Base-by-base conservation (phyloP, 2,888 invertebrate species). In the Xylophagus ater region DNA sequence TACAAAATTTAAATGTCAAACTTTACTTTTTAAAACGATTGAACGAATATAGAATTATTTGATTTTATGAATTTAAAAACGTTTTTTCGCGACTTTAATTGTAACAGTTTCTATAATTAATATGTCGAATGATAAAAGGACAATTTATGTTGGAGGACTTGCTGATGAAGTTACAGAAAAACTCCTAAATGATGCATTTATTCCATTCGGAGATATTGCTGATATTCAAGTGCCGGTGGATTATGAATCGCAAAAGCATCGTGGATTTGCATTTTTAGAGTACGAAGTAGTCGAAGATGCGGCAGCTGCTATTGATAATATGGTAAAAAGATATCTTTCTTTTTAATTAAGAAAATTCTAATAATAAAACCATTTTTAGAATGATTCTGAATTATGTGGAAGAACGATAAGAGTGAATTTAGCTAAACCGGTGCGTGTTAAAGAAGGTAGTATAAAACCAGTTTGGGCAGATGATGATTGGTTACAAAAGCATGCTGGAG, bases 391-490 rank as follows among this genome's bases (percentile, higher is more conserved):
- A 65, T 69, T 99, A 25, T 97, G 90, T 71, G 98, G 98, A 0
- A 74, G 93, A 47, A 96, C 96, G 23, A 84, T 97, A 50, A 73
- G 94, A 51, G 94, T 94, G 1, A 98, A 98, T 62, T 74, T 97
- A 49, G 98, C 98, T 3, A 93, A 94, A 52, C 97, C 98, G 3
- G 92, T 94, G 60, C 81, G 89, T 51, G 85, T 94, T 37, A 94
- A 92, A 60, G 96, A 97, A 68, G 92, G 94, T 17, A 90, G 89
- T 7, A 85, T 88, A 1, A 74, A 87, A 47, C 87, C 94, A 2
- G 94, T 98, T 3, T 99, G 98, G 98, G 86, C 94, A 0, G 97
- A 97, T 58, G 98, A 99, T 61, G 76, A 78, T 35, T 98, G 98
- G 98, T 65, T 98, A n/a, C 90, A 92, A 59, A 86, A 92, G 58